Conservation (phyloP, 1,140 invertebrate genomes). For the Micrasema longulum region DNA sequence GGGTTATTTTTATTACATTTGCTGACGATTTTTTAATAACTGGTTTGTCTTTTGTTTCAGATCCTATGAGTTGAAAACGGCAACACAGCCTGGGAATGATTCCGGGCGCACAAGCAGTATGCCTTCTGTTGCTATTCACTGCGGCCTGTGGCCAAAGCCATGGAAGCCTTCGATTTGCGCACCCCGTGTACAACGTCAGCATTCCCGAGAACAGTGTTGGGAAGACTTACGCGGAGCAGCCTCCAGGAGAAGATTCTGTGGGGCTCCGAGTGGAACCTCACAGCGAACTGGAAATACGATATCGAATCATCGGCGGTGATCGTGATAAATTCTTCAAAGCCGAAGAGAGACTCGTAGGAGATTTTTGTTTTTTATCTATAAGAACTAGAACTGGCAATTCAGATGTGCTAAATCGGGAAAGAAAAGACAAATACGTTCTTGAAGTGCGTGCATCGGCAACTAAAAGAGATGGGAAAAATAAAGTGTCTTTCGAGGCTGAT, state of each 20-base stretch:
- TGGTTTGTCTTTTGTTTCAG: conserved; percentile 50
- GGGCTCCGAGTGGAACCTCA: conserved; percentile 65
- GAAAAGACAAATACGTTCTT: conserved; percentile 85
- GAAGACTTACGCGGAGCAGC: conserved; percentile 79
- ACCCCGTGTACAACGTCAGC: conserved; percentile 86
- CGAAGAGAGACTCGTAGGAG: conserved; percentile 86
- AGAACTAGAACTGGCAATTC: conserved; percentile 87
- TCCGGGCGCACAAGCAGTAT: conserved; percentile 49
- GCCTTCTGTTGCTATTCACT: conserved; percentile 51
- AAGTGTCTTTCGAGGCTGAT: conserved; percentile 74
- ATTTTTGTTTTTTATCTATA: conserved; percentile 93
- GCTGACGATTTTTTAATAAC: conserved; percentile 1
- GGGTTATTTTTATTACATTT: conserved; percentile 8
- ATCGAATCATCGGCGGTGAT: conserved; percentile 87
- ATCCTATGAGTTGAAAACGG: conserved; percentile 55
- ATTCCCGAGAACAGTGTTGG: conserved; percentile 92
- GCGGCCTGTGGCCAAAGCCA: conserved; percentile 54
- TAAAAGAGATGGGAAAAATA: conserved; percentile 70
- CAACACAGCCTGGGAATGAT: conserved; percentile 54
- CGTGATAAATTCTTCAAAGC: conserved; percentile 93
- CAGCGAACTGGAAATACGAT: conserved; percentile 76
- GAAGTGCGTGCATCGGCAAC: conserved; percentile 81
- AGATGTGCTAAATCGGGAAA: conserved; percentile 90
- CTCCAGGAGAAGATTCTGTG: conserved; percentile 68
- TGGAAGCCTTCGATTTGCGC: conserved; percentile 72